A percentile compares a stretch with the other conserved stretches of the same genome.
Evolutionary conservation across 2,888 invertebrate species (phyloP).

Genomic region (Eupithecia pulchellata): DNA sequence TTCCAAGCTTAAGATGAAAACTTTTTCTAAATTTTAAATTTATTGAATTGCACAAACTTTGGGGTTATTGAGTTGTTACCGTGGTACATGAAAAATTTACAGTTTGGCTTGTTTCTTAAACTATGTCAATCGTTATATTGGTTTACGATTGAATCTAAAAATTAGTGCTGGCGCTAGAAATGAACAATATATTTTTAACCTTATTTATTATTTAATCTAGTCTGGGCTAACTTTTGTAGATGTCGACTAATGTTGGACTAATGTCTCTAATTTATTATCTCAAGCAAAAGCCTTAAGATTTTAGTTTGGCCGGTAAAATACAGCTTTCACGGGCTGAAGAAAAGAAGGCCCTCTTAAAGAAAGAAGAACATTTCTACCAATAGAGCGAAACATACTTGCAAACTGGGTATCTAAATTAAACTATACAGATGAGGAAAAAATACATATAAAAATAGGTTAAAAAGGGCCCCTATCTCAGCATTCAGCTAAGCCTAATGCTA

Average conservation of each 20-base stretch:
- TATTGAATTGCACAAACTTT: conserved; percentile 23
- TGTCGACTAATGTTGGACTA: not conserved
- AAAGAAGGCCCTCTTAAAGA: no score
- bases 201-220: not conserved
- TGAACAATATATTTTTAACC: not conserved
- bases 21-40: conserved; percentile 29
- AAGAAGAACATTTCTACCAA: no score
- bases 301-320: no score
- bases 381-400: no score
- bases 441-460: no score
- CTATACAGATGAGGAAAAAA: no score
- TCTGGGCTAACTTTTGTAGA: not conserved
- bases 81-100: conserved; percentile 10
- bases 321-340: no score
- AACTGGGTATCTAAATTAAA: no score
- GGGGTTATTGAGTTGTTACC: conserved; percentile 39
- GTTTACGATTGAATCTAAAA: not conserved
- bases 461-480: no score
- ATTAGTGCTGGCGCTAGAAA: not conserved
- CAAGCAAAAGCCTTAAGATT: not conserved
- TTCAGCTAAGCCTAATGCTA: no score
- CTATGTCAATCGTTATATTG: no score
- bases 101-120: not conserved
- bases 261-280: not conserved
- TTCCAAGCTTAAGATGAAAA: conserved; percentile 34